Conservation (phyloP, 2,888 invertebrate genomes). For the Hirtodrosophila confusa region DNA sequence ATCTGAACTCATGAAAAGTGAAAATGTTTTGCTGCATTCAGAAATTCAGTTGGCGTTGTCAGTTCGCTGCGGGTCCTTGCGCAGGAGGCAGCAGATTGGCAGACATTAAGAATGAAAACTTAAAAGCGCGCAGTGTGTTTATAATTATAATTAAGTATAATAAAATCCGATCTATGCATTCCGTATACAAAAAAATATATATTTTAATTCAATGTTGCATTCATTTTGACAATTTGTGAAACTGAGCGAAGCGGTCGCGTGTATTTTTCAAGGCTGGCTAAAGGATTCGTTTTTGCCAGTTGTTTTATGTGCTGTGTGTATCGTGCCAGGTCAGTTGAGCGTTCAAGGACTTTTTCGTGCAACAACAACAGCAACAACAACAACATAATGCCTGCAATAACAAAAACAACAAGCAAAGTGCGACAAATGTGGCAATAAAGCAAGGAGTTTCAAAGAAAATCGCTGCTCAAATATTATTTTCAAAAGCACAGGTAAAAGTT, state of each 20-base stretch:
- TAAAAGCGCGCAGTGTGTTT: slow-evolving; percentile 47
- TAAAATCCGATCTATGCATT: slow-evolving; percentile 18
- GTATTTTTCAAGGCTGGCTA: slow-evolving; percentile 54
- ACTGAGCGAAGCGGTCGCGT: slow-evolving; percentile 52
- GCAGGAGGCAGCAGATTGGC: slow-evolving; percentile 62
- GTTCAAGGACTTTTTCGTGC: slow-evolving; percentile 73
- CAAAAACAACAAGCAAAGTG: slow-evolving; percentile 31
- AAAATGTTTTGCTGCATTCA: slow-evolving; percentile 72
- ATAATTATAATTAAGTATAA: slow-evolving; percentile 8
- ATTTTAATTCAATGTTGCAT: slow-evolving; percentile 16
- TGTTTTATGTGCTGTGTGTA: slow-evolving; percentile 57
- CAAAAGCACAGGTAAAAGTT: slow-evolving; percentile 59
- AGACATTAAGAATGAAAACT: slow-evolving; percentile 29
- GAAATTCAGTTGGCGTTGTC: slow-evolving; percentile 71
- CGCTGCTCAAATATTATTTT: slow-evolving; percentile 14
- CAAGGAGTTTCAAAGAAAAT: slow-evolving; percentile 26
- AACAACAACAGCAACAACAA: slow-evolving; percentile 35
- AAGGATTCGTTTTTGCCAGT: slow-evolving; percentile 40
- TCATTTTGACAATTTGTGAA: slow-evolving; percentile 19
- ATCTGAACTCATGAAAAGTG: slow-evolving; percentile 74
- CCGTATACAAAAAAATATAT: slow-evolving; percentile 10
- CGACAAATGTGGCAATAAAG: slow-evolving; percentile 47
- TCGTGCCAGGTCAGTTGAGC: slow-evolving; percentile 80
- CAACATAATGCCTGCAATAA: slow-evolving; percentile 34
- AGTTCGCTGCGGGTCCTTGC: slow-evolving; percentile 78